A percentile compares a stretch with the other conserved stretches of the same genome.
Evolutionary conservation across 2,888 invertebrate species (phyloP).

Genomic region (Harpalus rubripes): DNA sequence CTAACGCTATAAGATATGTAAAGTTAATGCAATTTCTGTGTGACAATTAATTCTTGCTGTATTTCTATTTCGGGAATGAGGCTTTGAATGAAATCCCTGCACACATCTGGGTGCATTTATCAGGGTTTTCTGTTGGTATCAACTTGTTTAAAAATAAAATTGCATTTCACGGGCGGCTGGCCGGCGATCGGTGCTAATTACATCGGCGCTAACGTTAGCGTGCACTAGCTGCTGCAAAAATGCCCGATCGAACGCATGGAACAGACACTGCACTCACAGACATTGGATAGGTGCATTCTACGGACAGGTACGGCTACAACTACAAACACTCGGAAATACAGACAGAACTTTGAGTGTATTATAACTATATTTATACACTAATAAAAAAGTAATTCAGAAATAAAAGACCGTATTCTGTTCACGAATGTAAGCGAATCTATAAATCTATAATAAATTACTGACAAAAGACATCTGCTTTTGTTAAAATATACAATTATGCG

Average conservation of each 20-base stretch:
- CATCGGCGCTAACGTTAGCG: slow-evolving; percentile 63
- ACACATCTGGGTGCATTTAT: neutral
- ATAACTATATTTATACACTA: no score
- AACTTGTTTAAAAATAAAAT: slow-evolving; percentile 72
- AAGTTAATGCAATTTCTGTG: no score
- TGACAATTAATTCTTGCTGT: neutral
- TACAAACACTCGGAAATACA: no score
- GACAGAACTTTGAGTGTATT: no score
- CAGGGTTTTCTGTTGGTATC: slow-evolving; percentile 14
- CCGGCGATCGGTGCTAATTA: slow-evolving; percentile 75
- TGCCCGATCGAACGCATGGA: slow-evolving; percentile 29
- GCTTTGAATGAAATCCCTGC: slow-evolving; percentile 1
- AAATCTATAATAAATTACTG: no score
- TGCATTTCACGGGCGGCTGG: slow-evolving; percentile 76
- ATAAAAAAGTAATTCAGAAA: no score
- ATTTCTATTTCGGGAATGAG: neutral
- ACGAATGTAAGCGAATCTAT: no score
- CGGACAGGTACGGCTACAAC: neutral
- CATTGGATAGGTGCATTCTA: no score
- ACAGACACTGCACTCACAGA: neutral
- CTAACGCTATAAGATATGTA: no score
- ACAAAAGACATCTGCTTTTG: no score
- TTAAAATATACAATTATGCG: no score
- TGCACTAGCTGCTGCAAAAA: slow-evolving; percentile 31
- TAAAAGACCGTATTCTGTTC: no score